Conservation (phyloP, 2,797 vertebrate species). For the Urosaurus nigricauda region DNA sequence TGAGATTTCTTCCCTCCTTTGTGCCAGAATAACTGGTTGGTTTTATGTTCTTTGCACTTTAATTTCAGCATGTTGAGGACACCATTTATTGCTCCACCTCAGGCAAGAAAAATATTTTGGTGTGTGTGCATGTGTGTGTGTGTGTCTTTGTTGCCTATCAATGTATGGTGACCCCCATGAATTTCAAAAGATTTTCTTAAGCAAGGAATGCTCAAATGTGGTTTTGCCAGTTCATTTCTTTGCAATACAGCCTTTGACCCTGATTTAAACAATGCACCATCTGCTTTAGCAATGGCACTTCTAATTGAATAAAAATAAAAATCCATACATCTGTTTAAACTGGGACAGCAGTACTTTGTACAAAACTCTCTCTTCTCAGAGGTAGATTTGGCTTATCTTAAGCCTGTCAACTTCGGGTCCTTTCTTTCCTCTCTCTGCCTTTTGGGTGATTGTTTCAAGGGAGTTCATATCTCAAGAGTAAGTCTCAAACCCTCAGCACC, state of each 20-base stretch:
- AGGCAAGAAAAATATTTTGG: neutral
- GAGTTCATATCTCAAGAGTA: neutral
- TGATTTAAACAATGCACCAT: neutral
- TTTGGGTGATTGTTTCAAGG: neutral
- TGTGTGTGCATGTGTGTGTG: neutral
- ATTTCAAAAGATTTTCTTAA: too few relatives aligned
- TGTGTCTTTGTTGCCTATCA: too few relatives aligned
- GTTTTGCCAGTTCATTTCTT: too few relatives aligned
- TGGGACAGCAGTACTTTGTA: conserved; percentile 2
- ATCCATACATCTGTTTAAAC: accelerated
- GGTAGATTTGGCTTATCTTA: neutral
- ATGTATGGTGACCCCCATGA: too few relatives aligned
- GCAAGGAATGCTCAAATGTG: too few relatives aligned
- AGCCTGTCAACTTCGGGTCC: neutral
- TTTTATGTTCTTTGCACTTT: neutral
- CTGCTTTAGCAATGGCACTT: neutral
- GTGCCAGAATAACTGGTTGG: neutral
- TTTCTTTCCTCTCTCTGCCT: neutral
- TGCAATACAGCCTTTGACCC: too few relatives aligned
- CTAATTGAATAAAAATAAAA: neutral
- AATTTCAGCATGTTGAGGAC: neutral
- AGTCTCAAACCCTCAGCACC: too few relatives aligned
- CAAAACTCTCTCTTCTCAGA: conserved; percentile 19
- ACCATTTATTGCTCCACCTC: neutral
- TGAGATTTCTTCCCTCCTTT: neutral